Evolutionary conservation across 2,888 invertebrate genomes (phyloP), one percentile per base, ranked within the genome.

Genomic region (Drosophila mercatorum): DNA sequence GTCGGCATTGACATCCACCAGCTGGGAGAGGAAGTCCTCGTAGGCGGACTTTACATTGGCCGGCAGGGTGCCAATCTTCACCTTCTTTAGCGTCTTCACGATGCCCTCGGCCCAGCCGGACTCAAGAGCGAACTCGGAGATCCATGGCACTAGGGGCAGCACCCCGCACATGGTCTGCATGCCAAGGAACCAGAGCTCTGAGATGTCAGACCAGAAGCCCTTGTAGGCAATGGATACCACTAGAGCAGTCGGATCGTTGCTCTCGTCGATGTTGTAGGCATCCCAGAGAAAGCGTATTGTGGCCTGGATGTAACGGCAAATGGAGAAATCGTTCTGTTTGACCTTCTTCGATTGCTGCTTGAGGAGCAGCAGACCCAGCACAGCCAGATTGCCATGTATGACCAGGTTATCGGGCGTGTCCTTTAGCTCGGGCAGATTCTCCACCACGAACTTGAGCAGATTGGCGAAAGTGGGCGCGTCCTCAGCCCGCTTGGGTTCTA

Each of bases 21-120:
- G 93, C 92, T 96, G 96, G 84, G 96, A 96, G 6, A 98, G 93
- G 92, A 98, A 96, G 93, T 98, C 97, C 93, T 98, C 98, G 93
- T 96, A 98, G 36, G 97, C 97, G 34, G 96, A 96, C 90, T 97
- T 97, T 0, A 97, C 96, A 92, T 97, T 97, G 0, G 96, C 95
- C 41, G 96, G 96, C 56, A 98, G 93, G 3, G 96, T 95, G 60
- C 97, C 97, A 81, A 96, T 94, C 93, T 96, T 96, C 0, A 97
- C 97, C 93, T 97, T 96, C 75, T 95, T 95, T 78, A 98, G 94
- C 82, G 96, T 96, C 87, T 96, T 95, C 59, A 97, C 94, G 64
- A 98, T 97, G 12, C 97, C 97, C 91, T 97, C 96, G 5, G 97
- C 96, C 97, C 98, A 98, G n/a, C 98, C 98, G 91, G 97, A 97